These are phyloP conservation scores for Turritopsis rubra DNA, from an alignment of 30 jellyfish, hydroid and myxozoan genomes.

Conservation along the genomic window DNA sequence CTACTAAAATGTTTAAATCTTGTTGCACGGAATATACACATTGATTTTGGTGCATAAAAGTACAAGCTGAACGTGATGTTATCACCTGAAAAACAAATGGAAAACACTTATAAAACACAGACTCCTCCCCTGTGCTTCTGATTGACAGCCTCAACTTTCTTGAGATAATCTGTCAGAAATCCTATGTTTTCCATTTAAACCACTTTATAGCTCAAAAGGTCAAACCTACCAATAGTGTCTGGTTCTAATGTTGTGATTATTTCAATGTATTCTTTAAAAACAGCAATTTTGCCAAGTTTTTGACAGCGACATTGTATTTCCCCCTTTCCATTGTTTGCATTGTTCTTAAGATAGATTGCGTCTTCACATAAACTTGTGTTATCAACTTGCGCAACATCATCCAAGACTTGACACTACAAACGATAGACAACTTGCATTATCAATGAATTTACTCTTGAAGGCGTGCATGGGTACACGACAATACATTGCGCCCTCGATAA, in stretches of 20 bases:
- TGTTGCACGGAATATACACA: background rate
- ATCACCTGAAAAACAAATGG: background rate
- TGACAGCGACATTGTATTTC: constrained; percentile 9
- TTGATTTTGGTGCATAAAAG: constrained; percentile 4
- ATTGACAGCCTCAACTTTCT: no score
- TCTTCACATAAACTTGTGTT: background rate
- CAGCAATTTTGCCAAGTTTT: background rate
- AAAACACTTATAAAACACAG: background rate
- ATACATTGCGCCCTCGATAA: no score
- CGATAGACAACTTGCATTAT: background rate
- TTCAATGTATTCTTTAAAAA: background rate
- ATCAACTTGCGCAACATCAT: background rate
- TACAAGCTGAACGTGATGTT: background rate
- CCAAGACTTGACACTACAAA: constrained; percentile 2
- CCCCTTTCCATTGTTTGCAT: background rate
- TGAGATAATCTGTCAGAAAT: no score
- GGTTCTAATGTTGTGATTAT: background rate
- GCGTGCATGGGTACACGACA: background rate
- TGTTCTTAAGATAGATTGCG: background rate
- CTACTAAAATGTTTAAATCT: background rate
- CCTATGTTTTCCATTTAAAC: no score
- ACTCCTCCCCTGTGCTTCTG: no score
- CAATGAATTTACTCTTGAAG: background rate
- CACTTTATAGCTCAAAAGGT: no score
- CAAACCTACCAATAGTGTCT: background rate